Base-by-base conservation (phyloP, 2,113 vertebrate species). In the Casuarius casuarius region DNA sequence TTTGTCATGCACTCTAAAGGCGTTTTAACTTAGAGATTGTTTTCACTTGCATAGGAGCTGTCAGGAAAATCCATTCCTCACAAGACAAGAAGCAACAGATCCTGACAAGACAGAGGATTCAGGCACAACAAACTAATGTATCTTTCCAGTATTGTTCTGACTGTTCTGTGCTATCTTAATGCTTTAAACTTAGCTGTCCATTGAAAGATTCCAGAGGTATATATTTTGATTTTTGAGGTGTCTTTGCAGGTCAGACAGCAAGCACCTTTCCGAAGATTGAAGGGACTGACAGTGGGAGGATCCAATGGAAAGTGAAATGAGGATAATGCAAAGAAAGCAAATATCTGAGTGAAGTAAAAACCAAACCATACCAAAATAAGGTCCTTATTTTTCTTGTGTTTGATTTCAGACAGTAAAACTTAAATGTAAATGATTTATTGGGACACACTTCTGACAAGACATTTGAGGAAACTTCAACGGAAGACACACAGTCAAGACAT, bases 11-110 rank as follows among this genome's bases (percentile, higher is more conserved):
- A 81, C 72, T 95, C 40, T 70, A 91, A 95, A 95, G 89, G 76
- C 93, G 95, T 96, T 94, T 94, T 91, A 92, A 95, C 81, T 87
- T 96, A 96, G 96, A 18, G 20, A 96, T 74, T 95, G 66, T 92
- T 96, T 96, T 92, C 94, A 94, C 89, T 96, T 94, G 83, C 54
- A 82, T 25, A 94, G 73, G 86, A 95, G 65, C 59, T 90, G 65
- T 73, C 84, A 73, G 42, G 78, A 95, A 85, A 97, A 97, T 86
- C 81, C 75, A 91, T 95, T 96, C 62, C 70, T 95, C 71, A 92
- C 90, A 89, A 44, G 61, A 82, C 35, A 58, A 59, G 70, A 82
- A 89, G 65, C 49, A 95, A 79, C 72, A 83, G 71, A 91, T 95
- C 80, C 63, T 85, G 78, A 94, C 80, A 84, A 82, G 75, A 90